Conservation (phyloP, 2,797 vertebrate species). For the Molossus molossus region DNA sequence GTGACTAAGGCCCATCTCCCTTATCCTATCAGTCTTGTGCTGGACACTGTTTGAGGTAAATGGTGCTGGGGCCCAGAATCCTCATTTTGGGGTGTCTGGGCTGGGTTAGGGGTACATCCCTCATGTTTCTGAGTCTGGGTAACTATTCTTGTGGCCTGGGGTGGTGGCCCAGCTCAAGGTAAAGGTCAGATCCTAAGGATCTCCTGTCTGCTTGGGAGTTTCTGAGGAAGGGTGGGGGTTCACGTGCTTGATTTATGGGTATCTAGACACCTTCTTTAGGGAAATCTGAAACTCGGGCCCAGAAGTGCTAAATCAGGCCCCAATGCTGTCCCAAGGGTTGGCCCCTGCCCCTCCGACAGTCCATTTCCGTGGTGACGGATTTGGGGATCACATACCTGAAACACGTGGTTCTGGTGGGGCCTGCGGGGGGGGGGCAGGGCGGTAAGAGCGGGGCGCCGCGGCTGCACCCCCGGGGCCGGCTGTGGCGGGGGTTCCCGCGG, state of each 20-base stretch:
- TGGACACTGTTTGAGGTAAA: not conserved
- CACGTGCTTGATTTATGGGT: not conserved
- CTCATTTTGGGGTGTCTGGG: conserved; percentile 1
- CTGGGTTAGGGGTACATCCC: not conserved
- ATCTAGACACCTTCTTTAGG: not conserved
- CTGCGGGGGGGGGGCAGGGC: not conserved
- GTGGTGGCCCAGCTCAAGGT: not conserved
- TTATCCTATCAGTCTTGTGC: not conserved
- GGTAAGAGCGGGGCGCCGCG: not conserved
- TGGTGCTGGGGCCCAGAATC: not conserved
- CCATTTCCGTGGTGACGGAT: not conserved
- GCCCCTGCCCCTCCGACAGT: not conserved
- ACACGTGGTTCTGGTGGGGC: not conserved
- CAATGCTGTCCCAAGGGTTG: not conserved
- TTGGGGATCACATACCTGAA: conserved; percentile 66
- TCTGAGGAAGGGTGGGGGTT: not conserved
- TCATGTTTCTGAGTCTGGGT: not conserved
- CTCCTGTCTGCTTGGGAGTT: not conserved
- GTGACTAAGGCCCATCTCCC: not conserved
- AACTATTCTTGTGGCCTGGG: not conserved
- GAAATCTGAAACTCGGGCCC: not conserved
- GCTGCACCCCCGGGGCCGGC: conserved; percentile 46
- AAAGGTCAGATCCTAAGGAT: not conserved
- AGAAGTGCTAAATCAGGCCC: not conserved
- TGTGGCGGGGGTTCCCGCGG: conserved; percentile 81